Base-by-base conservation (phyloP, 2,888 invertebrate genomes). In the Cheilosia soror region DNA sequence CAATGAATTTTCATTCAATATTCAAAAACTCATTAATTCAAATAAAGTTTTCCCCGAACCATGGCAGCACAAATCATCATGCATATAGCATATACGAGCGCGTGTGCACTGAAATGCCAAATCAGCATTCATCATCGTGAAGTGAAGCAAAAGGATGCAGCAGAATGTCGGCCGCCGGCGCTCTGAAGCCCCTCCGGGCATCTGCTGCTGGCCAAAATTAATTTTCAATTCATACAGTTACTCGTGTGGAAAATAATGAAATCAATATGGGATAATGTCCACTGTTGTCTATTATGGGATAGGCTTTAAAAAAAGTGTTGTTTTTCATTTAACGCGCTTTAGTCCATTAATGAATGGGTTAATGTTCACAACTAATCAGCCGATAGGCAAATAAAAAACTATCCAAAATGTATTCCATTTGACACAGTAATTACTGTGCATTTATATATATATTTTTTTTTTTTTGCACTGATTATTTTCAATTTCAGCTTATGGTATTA, bases 21-120 rank as follows among this genome's bases (percentile, higher is more conserved):
- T 79, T 79, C 79, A 72, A 79, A 72, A 79, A 66, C 79, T 72
- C 72, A 72, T 79, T 79, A 72, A 79, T 72, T 79, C 72, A 72
- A 79, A 79, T 66, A 79, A 72, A 79, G 27, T 79, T 65, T 47
- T 33, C 11, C 51, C 58, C 58, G 2, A 44, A 55, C 25, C 63
- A 15, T 31, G 65, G 55, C 68, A 11, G 47, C n/a, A 42, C 60
- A 69, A 62, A 77, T 62, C 55, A 55, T 47, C 55, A 49, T 44
- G 33, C 49, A 42, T 62, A 33, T 25, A 13, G 20, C 25, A 13
- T n/a, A 25, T 51, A 40, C 49, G 15, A 40, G 20, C 60, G 62
- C 62, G 47, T 71, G 71, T 71, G 20, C 72, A 63, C 20, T 79
- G 40, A 42, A 71, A 72, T 71, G 72, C 65, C 58, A 72, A 72